Evolutionary conservation across 2,797 vertebrate genomes (phyloP).

Genomic region (Enteromius fasciolatus): DNA sequence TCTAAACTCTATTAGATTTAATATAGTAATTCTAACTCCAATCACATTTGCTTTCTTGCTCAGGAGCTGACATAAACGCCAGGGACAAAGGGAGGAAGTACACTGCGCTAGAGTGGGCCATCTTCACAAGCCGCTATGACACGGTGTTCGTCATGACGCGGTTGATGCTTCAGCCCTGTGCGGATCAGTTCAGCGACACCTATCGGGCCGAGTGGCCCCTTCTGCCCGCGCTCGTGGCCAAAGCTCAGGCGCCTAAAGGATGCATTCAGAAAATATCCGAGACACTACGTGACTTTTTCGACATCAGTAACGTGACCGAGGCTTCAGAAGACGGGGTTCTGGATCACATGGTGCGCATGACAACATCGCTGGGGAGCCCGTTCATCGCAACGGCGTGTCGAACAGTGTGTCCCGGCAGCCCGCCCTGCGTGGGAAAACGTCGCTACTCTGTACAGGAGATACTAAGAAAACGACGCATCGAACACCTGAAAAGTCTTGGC

Average conservation of each 20-base stretch:
- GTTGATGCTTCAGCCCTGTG: conserved; percentile 84
- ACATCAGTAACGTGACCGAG: conserved; percentile 77
- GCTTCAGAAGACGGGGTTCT: conserved; percentile 86
- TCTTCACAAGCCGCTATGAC: conserved; percentile 89
- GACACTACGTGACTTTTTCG: conserved; percentile 78
- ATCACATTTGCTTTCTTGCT: background rate
- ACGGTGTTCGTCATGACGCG: conserved; percentile 84
- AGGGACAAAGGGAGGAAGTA: conserved; percentile 85
- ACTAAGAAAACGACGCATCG: conserved; percentile 75
- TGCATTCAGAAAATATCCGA: conserved; percentile 85
- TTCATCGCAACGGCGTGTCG: conserved; percentile 84
- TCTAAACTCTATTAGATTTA: background rate
- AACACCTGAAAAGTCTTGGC: conserved; percentile 71
- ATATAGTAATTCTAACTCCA: background rate
- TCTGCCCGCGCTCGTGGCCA: conserved; percentile 79
- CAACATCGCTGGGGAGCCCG: conserved; percentile 87
- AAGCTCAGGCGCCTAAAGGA: conserved; percentile 82
- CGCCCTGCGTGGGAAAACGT: conserved; percentile 86
- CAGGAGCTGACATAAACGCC: conserved; percentile 86
- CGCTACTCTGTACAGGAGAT: conserved; percentile 89
- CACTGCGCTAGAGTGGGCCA: conserved; percentile 90
- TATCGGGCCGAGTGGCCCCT: conserved; percentile 88
- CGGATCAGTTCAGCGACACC: conserved; percentile 81
- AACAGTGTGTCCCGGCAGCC: conserved; percentile 88
- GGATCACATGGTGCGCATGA: conserved; percentile 92